These are phyloP conservation scores for Thelaira solivaga DNA, from an alignment of 2,888 invertebrate species.

Conservation along the genomic window DNA sequence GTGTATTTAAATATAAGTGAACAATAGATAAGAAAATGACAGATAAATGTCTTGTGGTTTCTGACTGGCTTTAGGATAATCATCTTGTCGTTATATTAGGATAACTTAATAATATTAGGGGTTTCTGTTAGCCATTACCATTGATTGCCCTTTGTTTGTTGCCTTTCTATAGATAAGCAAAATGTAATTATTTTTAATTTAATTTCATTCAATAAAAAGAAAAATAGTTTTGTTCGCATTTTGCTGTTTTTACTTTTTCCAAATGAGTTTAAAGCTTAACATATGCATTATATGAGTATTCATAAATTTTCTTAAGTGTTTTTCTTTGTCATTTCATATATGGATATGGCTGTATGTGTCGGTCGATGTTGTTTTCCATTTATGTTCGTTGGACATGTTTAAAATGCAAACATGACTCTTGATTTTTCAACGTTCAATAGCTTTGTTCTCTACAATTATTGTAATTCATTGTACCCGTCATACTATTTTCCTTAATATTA, in stretches of 20 bases:
- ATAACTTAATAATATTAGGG: neutral
- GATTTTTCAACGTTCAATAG: conserved; percentile 46
- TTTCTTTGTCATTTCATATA: conserved; percentile 45
- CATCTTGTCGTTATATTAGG: neutral
- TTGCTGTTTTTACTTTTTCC: neutral
- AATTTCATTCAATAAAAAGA: neutral
- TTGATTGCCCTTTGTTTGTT: neutral
- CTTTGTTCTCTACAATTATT: conserved; percentile 13
- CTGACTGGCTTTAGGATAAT: neutral
- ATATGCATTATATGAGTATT: conserved; percentile 18
- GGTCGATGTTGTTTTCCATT: conserved; percentile 24
- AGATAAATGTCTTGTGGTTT: neutral
- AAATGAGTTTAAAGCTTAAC: conserved; percentile 9
- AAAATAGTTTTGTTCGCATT: neutral
- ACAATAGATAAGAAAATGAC: no score
- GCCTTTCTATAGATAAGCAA: neutral
- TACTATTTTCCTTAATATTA: conserved; percentile 15
- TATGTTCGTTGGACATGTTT: conserved; percentile 31
- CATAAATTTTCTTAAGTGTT: conserved; percentile 45
- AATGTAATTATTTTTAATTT: conserved; percentile 39
- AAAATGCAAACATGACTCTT: conserved; percentile 36
- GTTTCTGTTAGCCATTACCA: neutral
- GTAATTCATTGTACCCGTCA: conserved; percentile 33
- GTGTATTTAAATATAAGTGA: conserved; percentile 17
- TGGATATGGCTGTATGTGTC: conserved; percentile 10